Percentiles rank a stretch among this genome's conserved stretches.
These are phyloP conservation scores for Pomatostomus ruficeps DNA, from an alignment of 2,113 vertebrate genomes.

Conservation along the genomic window DNA sequence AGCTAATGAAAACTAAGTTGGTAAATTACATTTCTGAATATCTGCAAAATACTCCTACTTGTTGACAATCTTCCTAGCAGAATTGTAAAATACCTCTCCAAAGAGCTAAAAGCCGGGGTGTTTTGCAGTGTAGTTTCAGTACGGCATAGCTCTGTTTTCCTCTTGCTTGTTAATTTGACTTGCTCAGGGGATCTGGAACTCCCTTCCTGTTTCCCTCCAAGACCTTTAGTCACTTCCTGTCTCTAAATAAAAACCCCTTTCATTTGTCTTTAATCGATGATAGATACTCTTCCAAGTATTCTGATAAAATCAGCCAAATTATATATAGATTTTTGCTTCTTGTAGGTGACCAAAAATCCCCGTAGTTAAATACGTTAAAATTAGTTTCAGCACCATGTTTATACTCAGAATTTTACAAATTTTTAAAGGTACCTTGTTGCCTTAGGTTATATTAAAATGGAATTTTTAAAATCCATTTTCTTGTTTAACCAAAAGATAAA, in stretches of 20 bases:
- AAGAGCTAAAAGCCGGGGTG: not conserved
- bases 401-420: not conserved
- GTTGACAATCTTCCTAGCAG: not conserved
- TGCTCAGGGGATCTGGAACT: constrained; percentile 17
- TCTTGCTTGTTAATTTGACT: not conserved
- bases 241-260: constrained; percentile 22
- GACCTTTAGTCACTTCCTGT: constrained; percentile 48
- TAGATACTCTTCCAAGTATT: not conserved
- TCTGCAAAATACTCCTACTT: not conserved
- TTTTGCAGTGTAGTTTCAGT: not conserved
- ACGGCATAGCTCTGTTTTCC: not conserved
- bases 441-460: not conserved
- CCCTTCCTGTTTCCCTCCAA: constrained; percentile 47
- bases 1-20: not conserved
- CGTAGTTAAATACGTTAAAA: not conserved
- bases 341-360: not conserved
- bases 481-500: not conserved
- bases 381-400: not conserved
- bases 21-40: not conserved
- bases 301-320: not conserved
- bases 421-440: not conserved
- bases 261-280: constrained; percentile 6
- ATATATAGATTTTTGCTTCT: not conserved
- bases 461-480: not conserved
- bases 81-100: not conserved